Evolutionary conservation across 2,888 invertebrate species (phyloP).

Genomic region (Rhagophthalmus giganteus): DNA sequence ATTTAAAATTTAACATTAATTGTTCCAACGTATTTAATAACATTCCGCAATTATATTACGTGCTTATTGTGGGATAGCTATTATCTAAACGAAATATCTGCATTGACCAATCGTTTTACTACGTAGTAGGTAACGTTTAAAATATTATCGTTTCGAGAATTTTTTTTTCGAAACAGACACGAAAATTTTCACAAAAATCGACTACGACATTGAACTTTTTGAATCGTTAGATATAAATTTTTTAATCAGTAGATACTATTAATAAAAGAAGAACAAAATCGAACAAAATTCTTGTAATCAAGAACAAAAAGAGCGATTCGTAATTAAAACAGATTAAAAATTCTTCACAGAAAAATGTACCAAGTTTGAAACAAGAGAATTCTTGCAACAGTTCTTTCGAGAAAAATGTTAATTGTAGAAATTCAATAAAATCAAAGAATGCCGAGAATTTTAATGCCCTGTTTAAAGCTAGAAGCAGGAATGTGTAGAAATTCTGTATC

Average conservation of each 20-base stretch:
- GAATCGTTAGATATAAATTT: no score
- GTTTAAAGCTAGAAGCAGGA: constrained; percentile 12
- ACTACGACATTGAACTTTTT: no score
- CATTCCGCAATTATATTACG: constrained; percentile 4
- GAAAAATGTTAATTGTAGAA: constrained; percentile 30
- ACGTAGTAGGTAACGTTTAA: no score
- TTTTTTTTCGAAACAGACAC: no score
- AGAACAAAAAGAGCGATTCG: no score
- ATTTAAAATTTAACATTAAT: constrained; percentile 19
- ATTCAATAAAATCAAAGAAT: constrained; percentile 30
- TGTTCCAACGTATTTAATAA: constrained; percentile 12
- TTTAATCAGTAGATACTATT: no score
- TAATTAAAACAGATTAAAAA: no score
- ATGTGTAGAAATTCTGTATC: constrained; percentile 8
- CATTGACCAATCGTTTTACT: no score
- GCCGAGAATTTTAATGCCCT: constrained; percentile 25
- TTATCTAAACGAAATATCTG: neutral
- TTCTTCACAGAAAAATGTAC: constrained; percentile 15
- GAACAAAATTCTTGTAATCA: no score
- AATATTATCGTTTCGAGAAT: neutral
- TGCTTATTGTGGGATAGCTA: neutral
- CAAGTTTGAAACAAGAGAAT: constrained; percentile 22
- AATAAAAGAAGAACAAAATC: no score
- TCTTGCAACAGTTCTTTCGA: constrained; percentile 16
- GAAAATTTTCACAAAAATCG: no score